A percentile compares a stretch with the other conserved stretches of the same genome.
These are phyloP conservation scores for Procapra przewalskii DNA, from an alignment of 2,113 vertebrate genomes.

Conservation along the genomic window DNA sequence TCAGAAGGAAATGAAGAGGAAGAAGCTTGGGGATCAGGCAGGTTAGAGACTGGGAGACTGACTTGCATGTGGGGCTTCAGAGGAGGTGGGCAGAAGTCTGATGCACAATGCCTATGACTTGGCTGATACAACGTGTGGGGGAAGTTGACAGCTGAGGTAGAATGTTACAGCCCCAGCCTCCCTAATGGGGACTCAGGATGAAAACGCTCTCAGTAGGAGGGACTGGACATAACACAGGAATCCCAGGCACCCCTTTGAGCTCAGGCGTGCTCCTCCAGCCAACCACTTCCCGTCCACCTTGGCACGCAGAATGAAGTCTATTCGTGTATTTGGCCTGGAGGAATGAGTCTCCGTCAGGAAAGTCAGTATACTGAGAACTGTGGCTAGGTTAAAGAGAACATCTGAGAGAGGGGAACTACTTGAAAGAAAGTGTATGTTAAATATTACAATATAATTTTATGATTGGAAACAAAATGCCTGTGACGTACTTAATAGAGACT, in stretches of 20 bases:
- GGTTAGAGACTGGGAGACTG: background rate
- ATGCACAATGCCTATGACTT: background rate
- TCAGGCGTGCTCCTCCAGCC: background rate
- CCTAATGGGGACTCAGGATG: background rate
- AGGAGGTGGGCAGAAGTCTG: background rate
- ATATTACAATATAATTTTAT: background rate
- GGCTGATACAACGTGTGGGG: background rate
- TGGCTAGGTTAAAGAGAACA: background rate
- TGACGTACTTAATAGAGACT: background rate
- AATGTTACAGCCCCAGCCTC: background rate
- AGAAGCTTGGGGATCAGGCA: background rate
- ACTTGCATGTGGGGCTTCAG: background rate
- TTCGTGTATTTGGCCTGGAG: background rate
- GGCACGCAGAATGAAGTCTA: background rate
- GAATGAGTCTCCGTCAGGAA: background rate
- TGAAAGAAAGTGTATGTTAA: background rate
- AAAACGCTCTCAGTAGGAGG: background rate
- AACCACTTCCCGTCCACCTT: background rate
- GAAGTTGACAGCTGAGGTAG: background rate
- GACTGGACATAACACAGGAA: background rate
- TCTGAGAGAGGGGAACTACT: background rate
- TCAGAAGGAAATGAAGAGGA: background rate
- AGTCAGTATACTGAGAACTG: background rate
- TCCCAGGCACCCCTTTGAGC: background rate
- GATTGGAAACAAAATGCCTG: background rate